Evolutionary conservation across 2,797 vertebrate species (phyloP), one percentile per base, ranked within the genome.

Genomic region (Menidia menidia): DNA sequence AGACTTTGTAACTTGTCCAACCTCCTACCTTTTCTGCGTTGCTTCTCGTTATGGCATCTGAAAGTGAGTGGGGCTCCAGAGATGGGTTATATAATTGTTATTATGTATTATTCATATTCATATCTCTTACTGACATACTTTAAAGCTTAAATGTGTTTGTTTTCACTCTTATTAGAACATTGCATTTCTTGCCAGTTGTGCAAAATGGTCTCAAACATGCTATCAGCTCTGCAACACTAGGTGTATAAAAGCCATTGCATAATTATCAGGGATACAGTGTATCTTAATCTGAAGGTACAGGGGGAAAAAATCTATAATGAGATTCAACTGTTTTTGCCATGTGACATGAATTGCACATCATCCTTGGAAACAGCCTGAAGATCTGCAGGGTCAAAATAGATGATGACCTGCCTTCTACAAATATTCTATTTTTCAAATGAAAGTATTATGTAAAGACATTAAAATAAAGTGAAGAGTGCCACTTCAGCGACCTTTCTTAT

Each of bases 381-480:
- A 43, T 35, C 45, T 50, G 33, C 39, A 25, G 54, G 30, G 33
- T n/a, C 70, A 25, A 33, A 41, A 67, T 0, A 3, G 44, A 54
- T 51, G 31, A 12, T 60, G 55, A 56, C 25, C 57, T 64, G 55
- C 45, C 73, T 63, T 13, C 16, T 39, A 41, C 31, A 11, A 60
- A 48, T 57, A 41, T 30, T 55, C 7, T 73, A 56, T 51, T 65
- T 73, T 41, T 58, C 11, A 50, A 25, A 39, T 53, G 51, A 54
- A 58, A 70, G 16, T n/a, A 30, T n/a, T 15, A 19, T 50, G 33
- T 42, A 65, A 64, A 48, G 47, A 57, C 44, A 64, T 33, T 60
- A 44, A 60, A 74, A 75, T 18, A 61, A 52, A 65, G 65, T 2
- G 6, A 41, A 68, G 69, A 77, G 58, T 67, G 65, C 59, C 56